phyloP scores from a whole-genome alignment of 2,797 vertebrate species.

The Silurus aristotelis region DNA sequence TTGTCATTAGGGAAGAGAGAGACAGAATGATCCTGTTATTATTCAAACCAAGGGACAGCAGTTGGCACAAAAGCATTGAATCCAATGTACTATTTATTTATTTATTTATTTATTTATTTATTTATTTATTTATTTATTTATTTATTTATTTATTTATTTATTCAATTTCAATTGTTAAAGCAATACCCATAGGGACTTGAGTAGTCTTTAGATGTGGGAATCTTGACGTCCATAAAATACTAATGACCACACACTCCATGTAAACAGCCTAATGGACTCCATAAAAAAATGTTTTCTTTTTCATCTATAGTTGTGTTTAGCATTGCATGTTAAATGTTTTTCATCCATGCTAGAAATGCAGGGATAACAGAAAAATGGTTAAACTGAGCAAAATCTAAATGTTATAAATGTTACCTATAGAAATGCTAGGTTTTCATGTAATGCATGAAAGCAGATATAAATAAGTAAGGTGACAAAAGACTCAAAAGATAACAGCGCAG shows the following conservation, averaged over 20 bases:
- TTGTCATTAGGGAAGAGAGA: conserved; percentile 10
- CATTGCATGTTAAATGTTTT: too few species aligned
- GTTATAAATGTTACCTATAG: background rate
- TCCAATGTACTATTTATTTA: background rate
- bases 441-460: background rate
- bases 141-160: background rate
- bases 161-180: background rate
- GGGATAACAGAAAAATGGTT: background rate
- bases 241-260: background rate
- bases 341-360: background rate
- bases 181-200: too few species aligned
- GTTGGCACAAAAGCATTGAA: background rate
- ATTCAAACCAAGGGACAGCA: background rate
- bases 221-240: background rate
- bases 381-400: background rate
- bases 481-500: background rate
- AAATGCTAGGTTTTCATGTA: background rate
- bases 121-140: too few species aligned
- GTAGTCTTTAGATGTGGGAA: background rate
- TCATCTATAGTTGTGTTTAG: background rate
- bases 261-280: background rate
- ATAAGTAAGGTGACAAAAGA: conserved; percentile 1
- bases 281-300: background rate
- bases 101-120: background rate
- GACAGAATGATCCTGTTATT: conserved; percentile 5